A percentile compares a stretch with the other conserved stretches of the same genome.
phyloP scores from a whole-genome alignment of 2,888 invertebrate species.

The Caenorhabditis imperialis region DNA sequence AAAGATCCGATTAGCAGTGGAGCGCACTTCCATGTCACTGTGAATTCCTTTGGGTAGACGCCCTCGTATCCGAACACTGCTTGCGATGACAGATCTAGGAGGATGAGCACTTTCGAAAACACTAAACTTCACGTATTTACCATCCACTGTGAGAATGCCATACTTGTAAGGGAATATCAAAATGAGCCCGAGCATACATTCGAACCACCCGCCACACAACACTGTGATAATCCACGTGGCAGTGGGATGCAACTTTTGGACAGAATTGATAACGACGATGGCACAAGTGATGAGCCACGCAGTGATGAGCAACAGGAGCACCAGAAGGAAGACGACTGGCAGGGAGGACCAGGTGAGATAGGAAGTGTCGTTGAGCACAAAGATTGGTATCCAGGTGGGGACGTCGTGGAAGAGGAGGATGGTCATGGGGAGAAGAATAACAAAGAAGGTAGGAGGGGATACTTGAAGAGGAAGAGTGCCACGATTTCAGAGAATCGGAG shows the following conservation, averaged over 20 bases:
- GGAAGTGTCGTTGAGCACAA: conserved; percentile 8
- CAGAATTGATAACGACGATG: background rate
- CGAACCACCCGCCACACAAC: conserved; percentile 8
- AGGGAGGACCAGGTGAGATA: background rate
- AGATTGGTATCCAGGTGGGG: conserved; percentile 16
- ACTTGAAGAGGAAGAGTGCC: too few species aligned
- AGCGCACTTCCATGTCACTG: conserved; percentile 3
- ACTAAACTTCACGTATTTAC: too few species aligned
- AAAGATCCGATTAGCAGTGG: conserved; percentile 17
- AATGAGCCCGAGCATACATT: background rate
- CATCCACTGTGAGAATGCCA: conserved; percentile 1
- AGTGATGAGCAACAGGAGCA: background rate
- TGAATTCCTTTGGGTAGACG: background rate
- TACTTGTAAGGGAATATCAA: conserved; percentile 20
- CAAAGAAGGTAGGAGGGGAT: background rate
- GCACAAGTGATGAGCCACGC: background rate
- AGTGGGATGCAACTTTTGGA: conserved; percentile 2
- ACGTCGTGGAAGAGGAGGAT: conserved; percentile 2
- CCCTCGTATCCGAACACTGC: conserved; percentile 7
- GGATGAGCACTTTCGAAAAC: too few species aligned
- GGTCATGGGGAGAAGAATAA: background rate
- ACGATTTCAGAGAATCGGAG: too few species aligned
- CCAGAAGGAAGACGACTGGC: background rate
- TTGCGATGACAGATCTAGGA: conserved; percentile 6
- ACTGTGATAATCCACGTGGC: conserved; percentile 17